These are phyloP conservation scores for Anabas testudineus DNA, from an alignment of 2,797 vertebrate species.

Conservation along the genomic window DNA sequence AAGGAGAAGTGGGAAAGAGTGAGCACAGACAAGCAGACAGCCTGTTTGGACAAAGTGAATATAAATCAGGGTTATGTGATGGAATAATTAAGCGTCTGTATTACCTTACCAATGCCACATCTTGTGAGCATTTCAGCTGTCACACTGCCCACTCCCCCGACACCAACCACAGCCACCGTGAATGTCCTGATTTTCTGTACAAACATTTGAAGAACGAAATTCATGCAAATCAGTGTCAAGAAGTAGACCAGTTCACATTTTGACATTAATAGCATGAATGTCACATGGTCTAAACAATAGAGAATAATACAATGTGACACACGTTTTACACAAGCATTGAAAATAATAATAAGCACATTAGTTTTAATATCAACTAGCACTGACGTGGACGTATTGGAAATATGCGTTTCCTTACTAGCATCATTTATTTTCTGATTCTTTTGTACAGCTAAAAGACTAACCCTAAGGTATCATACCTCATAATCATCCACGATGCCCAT, in stretches of 20 bases:
- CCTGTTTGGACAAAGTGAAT: not conserved
- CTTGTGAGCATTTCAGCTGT: conserved; percentile 99
- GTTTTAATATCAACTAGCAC: not conserved
- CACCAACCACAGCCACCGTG: conserved; percentile 93
- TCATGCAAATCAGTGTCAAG: not conserved
- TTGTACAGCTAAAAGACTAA: not conserved
- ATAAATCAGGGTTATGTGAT: not conserved
- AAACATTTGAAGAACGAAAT: conserved; percentile 16
- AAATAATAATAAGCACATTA: not conserved
- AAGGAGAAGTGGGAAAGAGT: not conserved
- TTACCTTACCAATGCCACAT: conserved; percentile 99
- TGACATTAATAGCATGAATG: no score
- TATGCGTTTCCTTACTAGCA: not conserved
- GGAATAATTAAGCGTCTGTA: conserved; percentile 50
- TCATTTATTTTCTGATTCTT: not conserved
- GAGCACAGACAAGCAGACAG: not conserved
- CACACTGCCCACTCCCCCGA: conserved; percentile 97
- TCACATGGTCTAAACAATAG: no score
- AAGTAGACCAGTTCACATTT: not conserved
- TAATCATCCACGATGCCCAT: conserved; percentile 99
- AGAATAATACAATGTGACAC: no score
- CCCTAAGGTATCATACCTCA: conserved; percentile 84
- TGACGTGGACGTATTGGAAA: no score
- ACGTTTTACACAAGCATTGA: no score
- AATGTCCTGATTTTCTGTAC: conserved; percentile 94